These are phyloP conservation scores for Desoria tigrina DNA, from an alignment of 2,888 invertebrate species.

Conservation along the genomic window DNA sequence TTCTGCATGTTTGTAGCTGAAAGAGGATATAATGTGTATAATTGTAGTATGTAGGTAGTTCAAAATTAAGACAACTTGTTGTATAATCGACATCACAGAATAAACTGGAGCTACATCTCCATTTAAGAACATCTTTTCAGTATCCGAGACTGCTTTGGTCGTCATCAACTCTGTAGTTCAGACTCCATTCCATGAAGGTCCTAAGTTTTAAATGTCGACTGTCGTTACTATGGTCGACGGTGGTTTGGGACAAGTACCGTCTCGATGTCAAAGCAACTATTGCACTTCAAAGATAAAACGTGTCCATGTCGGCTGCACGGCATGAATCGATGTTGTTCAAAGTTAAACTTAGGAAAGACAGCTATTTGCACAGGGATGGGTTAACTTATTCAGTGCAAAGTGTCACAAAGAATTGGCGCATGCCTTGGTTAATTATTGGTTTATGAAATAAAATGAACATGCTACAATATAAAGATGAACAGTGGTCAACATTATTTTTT, in stretches of 20 bases:
- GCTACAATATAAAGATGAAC: conserved; percentile 18
- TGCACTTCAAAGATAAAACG: conserved; percentile 34
- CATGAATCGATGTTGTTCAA: conserved; percentile 33
- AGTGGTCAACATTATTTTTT: not conserved
- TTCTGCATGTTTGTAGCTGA: conserved; percentile 9
- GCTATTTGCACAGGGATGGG: conserved; percentile 32
- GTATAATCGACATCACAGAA: conserved; percentile 3
- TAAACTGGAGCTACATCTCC: conserved; percentile 3
- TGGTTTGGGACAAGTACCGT: conserved; percentile 1
- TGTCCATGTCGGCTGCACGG: conserved; percentile 23
- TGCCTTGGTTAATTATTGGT: conserved; percentile 41
- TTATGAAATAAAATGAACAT: conserved; percentile 33
- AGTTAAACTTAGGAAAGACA: conserved; percentile 34
- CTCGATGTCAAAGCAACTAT: conserved; percentile 29
- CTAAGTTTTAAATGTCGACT: too few species aligned
- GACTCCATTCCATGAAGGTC: not conserved
- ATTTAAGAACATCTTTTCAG: not conserved
- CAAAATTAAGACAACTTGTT: not conserved
- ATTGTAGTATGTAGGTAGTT: conserved; percentile 5
- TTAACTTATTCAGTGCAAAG: conserved; percentile 44
- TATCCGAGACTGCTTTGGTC: not conserved
- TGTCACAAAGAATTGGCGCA: conserved; percentile 42
- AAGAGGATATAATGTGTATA: not conserved
- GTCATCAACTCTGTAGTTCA: not conserved
- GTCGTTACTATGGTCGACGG: not conserved